Evolutionary conservation across 2,113 vertebrate genomes (phyloP), one percentile per base, ranked within the genome.

Genomic region (Clinocottus analis): DNA sequence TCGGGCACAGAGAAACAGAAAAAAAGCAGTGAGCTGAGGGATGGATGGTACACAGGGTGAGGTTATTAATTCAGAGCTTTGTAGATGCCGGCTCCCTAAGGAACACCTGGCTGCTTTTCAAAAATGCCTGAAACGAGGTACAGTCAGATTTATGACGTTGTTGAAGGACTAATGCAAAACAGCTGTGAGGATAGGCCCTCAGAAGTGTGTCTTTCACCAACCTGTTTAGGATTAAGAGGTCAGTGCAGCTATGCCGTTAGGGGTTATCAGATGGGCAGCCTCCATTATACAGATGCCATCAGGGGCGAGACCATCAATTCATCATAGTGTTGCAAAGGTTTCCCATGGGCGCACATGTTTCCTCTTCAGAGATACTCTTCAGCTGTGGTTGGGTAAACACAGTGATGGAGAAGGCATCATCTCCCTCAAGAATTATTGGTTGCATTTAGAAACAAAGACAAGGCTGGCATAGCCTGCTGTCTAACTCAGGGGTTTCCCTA

Each of bases 41-140:
- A 88, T 45, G 47, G 62, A 72, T 59, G 58, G 69, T 79, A 53
- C 78, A 82, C 70, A 79, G 71, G 70, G 75, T 66, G 58, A 75
- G 49, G 73, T 73, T 89, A 89, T 86, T 90, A 82, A 86, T 90
- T 81, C 79, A 61, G 68, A 81, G 76, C 60, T 80, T 83, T 89
- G 85, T 78, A 39, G 72, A 79, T 85, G 72, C 71, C 7, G 1
- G 13, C 11, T 89, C 85, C 83, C 84, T 67, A 47, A 21, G 84
- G 86, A 79, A 12, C 37, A 64, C 49, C 69, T 65, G 70, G 71
- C 75, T 78, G 70, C 73, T 68, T 80, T 84, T 74, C 62, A 63
- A 79, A 68, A 72, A 75, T 17, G 67, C 27, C 43, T 58, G 12
- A 61, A 35, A 73, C 0, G 14, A 70, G 59, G 33, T 63, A 56